A percentile compares a stretch with the other conserved stretches of the same genome.
Evolutionary conservation across 2,113 vertebrate genomes (phyloP).

Genomic region (Lampris incognitus): DNA sequence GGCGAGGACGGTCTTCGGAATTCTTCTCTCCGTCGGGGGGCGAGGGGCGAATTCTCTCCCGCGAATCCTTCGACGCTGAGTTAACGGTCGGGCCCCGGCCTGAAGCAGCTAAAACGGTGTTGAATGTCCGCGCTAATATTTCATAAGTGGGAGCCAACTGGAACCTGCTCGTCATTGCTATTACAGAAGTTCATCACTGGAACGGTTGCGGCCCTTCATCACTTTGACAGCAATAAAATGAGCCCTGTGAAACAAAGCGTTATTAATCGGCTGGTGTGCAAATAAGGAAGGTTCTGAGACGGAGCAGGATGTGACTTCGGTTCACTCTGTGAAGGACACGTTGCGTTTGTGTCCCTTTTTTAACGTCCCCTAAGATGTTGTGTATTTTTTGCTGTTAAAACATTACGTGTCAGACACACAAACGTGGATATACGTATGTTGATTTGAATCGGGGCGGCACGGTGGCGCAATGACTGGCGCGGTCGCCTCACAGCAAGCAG

Average conservation of each 20-base stretch:
- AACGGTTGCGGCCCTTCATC: slow-evolving; percentile 39
- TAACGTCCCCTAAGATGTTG: no score
- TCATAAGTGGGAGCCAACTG: slow-evolving; percentile 42
- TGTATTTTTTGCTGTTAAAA: no score
- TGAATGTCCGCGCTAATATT: slow-evolving; percentile 52
- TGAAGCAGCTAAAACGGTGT: slow-evolving; percentile 51
- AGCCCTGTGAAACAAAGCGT: slow-evolving; percentile 35
- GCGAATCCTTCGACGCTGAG: slow-evolving; percentile 64
- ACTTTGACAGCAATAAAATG: slow-evolving; percentile 43
- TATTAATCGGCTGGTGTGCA: slow-evolving; percentile 42
- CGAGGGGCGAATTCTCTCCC: slow-evolving; percentile 15
- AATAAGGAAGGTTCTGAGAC: no score
- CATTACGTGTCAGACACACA: no score
- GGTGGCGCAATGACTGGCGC: no score
- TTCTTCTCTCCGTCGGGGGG: neutral
- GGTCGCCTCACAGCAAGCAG: no score
- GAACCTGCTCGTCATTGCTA: slow-evolving; percentile 52
- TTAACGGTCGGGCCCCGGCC: slow-evolving; percentile 22
- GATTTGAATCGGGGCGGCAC: no score
- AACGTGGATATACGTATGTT: no score
- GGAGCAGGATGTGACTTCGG: no score
- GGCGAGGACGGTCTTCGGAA: neutral
- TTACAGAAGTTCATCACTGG: slow-evolving; percentile 60
- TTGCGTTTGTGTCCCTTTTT: no score
- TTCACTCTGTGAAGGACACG: no score